phyloP scores from a whole-genome alignment of 2,888 invertebrate species.

The Xylota segnis region DNA sequence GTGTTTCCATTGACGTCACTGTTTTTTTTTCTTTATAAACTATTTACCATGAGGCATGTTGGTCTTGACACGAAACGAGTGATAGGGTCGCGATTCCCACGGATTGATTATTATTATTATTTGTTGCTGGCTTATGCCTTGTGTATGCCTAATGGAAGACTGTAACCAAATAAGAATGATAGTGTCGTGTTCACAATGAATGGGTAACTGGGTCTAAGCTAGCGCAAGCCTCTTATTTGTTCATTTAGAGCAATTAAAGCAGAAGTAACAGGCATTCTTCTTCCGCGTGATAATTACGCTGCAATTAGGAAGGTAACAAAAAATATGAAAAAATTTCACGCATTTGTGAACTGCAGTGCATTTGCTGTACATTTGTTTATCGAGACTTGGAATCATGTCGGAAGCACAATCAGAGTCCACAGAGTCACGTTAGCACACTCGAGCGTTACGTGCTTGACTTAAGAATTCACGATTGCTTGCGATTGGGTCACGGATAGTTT shows the following conservation, averaged over 20 bases:
- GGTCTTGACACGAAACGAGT: conserved; percentile 51
- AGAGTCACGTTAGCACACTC: conserved; percentile 1
- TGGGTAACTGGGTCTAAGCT: conserved; percentile 31
- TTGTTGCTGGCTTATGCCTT: not conserved
- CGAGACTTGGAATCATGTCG: conserved; percentile 8
- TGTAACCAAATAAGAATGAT: conserved; percentile 12
- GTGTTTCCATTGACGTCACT: conserved; percentile 27
- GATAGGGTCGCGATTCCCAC: conserved; percentile 33
- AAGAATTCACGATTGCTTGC: conserved; percentile 16
- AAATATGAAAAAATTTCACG: conserved; percentile 64
- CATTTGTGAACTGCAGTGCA: conserved; percentile 49
- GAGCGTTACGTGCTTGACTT: conserved; percentile 5
- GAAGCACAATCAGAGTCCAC: not conserved
- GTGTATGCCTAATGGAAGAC: conserved; percentile 2
- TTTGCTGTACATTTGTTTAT: conserved; percentile 7
- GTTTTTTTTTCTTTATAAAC: not conserved
- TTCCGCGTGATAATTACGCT: conserved; percentile 48
- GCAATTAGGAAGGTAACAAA: conserved; percentile 53
- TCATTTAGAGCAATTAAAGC: conserved; percentile 25
- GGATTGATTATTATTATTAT: conserved; percentile 46
- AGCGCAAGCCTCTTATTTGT: conserved; percentile 23
- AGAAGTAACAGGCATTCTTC: conserved; percentile 19
- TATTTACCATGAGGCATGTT: conserved; percentile 29
- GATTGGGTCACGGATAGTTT: not conserved
- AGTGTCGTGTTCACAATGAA: conserved; percentile 20